Base-by-base conservation (phyloP, 2,888 invertebrate genomes). In the Apodemia zela region DNA sequence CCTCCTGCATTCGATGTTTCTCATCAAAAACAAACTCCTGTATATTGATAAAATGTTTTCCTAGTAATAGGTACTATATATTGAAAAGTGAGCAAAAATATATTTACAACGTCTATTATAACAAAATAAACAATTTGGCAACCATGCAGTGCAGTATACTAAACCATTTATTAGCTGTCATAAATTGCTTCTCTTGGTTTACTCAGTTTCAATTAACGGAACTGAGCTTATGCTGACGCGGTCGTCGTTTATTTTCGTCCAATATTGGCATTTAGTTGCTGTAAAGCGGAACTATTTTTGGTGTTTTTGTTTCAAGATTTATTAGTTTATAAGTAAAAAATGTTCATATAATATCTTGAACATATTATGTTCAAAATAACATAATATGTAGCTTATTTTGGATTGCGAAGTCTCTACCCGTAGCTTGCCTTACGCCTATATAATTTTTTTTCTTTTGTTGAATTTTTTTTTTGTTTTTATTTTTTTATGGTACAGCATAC, bases 141-240 rank as follows among this genome's bases (percentile, higher is more conserved):
- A n/a, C 42, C 62, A 47, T 33, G 58, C 54, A 54, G 13, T 54
- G 18, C 18, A 51, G 51, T 21, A 54, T 59, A 58, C 58, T 63
- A 42, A 63, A 58, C 62, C 62, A 63, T 72, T 67, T 68, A 68
- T 71, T 72, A 70, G 66, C 69, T 69, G 71, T 70, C 72, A 72
- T 69, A 71, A 71, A 72, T 69, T 68, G 71, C 71, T 68, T 65
- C 66, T 65, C 69, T 63, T 65, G 64, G 69, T 72, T 69, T 66
- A 68, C 69, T 68, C 67, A 67, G 67, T 68, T 70, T 71, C 69
- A 69, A 72, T 72, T 72, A 72, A 69, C 71, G 67, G 58, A 21
- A 25, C 38, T 58, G 63, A 29, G 51, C 49, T 60, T 54, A 51
- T 59, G 60, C 60, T 63, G 59, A 60, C 60, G 54, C 42, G 59